Base-by-base conservation (phyloP, 2,113 vertebrate genomes). In the Tetraodon nigroviridis region DNA sequence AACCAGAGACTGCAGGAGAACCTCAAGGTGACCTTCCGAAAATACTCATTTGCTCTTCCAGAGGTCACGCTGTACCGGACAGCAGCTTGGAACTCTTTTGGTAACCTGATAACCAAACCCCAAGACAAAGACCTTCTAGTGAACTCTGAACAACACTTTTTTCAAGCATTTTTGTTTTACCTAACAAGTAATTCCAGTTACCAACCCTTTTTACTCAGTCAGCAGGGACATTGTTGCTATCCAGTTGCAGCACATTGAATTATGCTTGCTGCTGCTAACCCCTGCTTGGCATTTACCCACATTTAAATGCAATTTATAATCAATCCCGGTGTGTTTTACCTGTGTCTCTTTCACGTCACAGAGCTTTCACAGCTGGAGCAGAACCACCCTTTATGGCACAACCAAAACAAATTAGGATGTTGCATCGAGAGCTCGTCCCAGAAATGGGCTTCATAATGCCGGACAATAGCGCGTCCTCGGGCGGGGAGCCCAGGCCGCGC, bases 1-100 rank as follows among this genome's bases (percentile, higher is more conserved):
- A 99, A 98, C 0, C 91, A 93, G 64, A 87, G 93, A 57, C 93
- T 98, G 55, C 95, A 96, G 90, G 95, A 93, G 74, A 95, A 94
- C 75, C 89, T 99, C 61, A 94, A 95, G 94, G 96, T 97, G 88
- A 72, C 70, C 17, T 57, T 41, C 15, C 46, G 50, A 46, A 20
- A 48, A 48, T 52, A 17, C n/a, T 69, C 46, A 42, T 11, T 47
- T 40, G 15, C n/a, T 7, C 14, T 46, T 46, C 5, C 44, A 15
- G 17, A 45, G 44, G 44, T 45, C 49, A 51, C 6, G 18, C 11
- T 16, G 20, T 16, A 8, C 5, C 16, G 5, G 13, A 52, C 22
- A 27, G 22, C 16, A 16, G 21, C 3, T 3, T 1, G 2, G 24
- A 52, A 7, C 6, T 6, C 16, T 14, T n/a, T n/a, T 4, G 32